Conservation (phyloP, 1,140 invertebrate genomes). For the Drosophila obscura region DNA sequence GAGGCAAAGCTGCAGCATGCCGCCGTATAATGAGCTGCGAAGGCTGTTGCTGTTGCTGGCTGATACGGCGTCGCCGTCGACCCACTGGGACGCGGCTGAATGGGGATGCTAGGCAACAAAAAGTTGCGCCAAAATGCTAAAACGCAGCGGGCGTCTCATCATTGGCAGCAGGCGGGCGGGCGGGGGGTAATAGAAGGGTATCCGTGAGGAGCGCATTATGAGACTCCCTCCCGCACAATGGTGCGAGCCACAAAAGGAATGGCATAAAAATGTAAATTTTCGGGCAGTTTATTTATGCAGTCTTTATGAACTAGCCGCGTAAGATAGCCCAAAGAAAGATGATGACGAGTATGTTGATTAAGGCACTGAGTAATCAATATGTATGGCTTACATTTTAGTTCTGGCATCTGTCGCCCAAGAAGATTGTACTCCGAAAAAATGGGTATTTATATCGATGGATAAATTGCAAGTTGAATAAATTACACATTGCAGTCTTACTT, state of each 20-base stretch:
- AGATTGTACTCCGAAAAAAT: no score
- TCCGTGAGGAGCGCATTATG: not conserved
- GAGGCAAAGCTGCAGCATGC: conserved; percentile 42
- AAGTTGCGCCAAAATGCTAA: conserved; percentile 73
- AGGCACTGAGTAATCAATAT: conserved; percentile 12
- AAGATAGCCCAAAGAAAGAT: conserved; percentile 1
- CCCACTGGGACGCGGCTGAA: conserved; percentile 45
- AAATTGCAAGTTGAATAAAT: no score
- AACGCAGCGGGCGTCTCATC: conserved; percentile 69
- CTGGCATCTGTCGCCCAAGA: no score
- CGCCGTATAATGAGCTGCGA: conserved; percentile 69
- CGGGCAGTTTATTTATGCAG: conserved; percentile 27
- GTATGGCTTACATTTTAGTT: no score
- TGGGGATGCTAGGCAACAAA: conserved; percentile 49
- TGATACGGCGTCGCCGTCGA: conserved; percentile 46
- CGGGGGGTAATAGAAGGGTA: conserved; percentile 4
- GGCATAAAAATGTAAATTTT: conserved; percentile 46
- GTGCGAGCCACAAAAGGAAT: conserved; percentile 24
- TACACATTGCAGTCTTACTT: no score
- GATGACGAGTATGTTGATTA: conserved; percentile 17
- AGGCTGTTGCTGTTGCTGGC: conserved; percentile 41
- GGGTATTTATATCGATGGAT: no score
- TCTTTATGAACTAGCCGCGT: conserved; percentile 13
- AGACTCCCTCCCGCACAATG: conserved; percentile 26
- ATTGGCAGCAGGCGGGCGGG: conserved; percentile 37